Evolutionary conservation across 2,888 invertebrate species (phyloP), one percentile per base, ranked within the genome.

Genomic region (Drosophila meridiana): DNA sequence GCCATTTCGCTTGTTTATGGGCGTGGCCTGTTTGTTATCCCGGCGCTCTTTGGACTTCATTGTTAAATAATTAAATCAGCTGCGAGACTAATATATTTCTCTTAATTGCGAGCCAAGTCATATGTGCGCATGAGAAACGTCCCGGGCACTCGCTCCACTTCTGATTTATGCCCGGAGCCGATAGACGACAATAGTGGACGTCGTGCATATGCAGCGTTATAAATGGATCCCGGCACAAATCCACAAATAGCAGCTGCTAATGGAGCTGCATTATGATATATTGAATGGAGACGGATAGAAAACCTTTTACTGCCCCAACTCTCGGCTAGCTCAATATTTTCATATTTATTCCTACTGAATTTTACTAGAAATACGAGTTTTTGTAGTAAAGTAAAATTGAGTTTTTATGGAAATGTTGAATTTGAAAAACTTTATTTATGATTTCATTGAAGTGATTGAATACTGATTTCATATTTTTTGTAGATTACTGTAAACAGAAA

Each of bases 31-130:
- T 32, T 57, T 47, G 55, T 47, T 47, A 59, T 50, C 56, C 69
- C 48, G 57, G 38, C 58, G 69, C 74, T 61, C 76, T 70, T 26
- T 76, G 72, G 65, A 90, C 83, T 91, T 90, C 91, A 91, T 90
- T 90, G 90, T 91, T 92, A 81, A 92, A 92, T 92, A 92, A 91
- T 91, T 92, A 92, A 91, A 92, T 91, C 91, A 90, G 91, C 83
- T 84, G 88, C 90, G 83, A 87, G 92, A 90, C 92, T 89, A 92
- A 91, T 91, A 90, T 92, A 86, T 92, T 90, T 86, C 85, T 84
- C 87, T 91, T 90, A 91, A 92, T 91, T 90, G 91, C 92, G 71
- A 78, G 69, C 81, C 69, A 73, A 69, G 69, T 84, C 84, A 66
- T 79, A 57, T 72, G 69, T 57, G 72, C 66, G 71, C 59, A 76